A percentile compares a stretch with the other conserved stretches of the same genome.
Evolutionary conservation across 2,888 invertebrate species (phyloP).

Genomic region (Drosophila helvetica): DNA sequence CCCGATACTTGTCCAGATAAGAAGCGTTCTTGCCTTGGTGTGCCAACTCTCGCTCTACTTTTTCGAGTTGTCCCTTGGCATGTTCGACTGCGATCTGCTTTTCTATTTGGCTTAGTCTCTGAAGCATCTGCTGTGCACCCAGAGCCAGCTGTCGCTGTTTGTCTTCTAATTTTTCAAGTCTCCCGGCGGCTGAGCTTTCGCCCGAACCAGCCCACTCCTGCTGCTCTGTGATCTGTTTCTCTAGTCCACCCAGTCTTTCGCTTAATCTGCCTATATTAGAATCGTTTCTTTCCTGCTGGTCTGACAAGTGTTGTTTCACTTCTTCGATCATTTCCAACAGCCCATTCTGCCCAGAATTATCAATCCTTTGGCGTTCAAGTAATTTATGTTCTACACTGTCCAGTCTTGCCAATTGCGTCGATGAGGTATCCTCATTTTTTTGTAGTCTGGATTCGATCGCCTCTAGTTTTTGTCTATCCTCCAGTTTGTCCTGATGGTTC

Average conservation of each 20-base stretch:
- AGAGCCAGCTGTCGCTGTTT: neutral
- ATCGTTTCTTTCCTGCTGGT: neutral
- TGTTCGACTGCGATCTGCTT: neutral
- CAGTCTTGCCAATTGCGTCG: neutral
- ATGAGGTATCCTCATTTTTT: neutral
- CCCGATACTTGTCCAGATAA: neutral
- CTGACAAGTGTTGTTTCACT: neutral
- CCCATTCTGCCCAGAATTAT: neutral
- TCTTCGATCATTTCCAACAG: neutral
- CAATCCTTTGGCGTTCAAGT: neutral
- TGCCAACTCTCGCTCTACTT: too few species aligned
- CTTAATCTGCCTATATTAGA: neutral
- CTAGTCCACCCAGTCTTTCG: neutral
- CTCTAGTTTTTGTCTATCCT: neutral
- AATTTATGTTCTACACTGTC: neutral
- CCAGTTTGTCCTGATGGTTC: neutral
- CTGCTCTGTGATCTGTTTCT: neutral
- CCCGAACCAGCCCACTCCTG: neutral
- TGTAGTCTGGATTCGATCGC: neutral
- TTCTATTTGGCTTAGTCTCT: neutral
- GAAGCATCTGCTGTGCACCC: neutral
- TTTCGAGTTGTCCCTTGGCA: neutral
- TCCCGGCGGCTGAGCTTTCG: neutral
- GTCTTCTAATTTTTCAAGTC: neutral
- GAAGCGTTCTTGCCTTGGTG: neutral